These are phyloP conservation scores for Lophotriccus pileatus DNA, from an alignment of 2,797 vertebrate genomes.

Conservation along the genomic window DNA sequence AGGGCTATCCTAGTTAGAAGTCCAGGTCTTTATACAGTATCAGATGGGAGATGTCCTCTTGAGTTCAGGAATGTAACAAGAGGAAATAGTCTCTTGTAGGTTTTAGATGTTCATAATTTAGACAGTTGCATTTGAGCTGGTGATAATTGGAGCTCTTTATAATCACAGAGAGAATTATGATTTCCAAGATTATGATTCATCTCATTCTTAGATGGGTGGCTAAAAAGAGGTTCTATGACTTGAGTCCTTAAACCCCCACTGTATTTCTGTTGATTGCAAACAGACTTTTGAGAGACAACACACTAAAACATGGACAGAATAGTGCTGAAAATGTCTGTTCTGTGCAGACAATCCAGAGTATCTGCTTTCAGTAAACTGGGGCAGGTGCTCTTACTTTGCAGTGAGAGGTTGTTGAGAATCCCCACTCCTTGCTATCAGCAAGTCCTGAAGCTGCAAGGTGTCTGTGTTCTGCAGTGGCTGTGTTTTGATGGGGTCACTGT, in stretches of 20 bases:
- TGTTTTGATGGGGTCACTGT: neutral
- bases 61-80: neutral
- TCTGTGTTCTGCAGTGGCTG: neutral
- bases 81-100: neutral
- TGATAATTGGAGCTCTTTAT: neutral
- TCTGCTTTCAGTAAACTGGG: neutral
- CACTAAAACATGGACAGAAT: neutral
- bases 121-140: neutral
- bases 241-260: neutral
- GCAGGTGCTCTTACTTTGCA: neutral
- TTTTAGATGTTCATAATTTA: neutral
- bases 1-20: neutral
- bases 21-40: neutral
- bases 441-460: neutral
- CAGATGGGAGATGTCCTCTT: neutral
- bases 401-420: neutral
- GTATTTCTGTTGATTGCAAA: neutral
- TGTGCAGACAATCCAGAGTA: neutral
- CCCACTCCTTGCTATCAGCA: neutral
- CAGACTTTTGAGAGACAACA: neutral
- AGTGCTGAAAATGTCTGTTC: neutral
- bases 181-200: neutral
- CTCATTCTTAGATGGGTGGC: neutral
- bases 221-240: neutral
- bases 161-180: neutral